A percentile compares a stretch with the other conserved stretches of the same genome.
phyloP scores from a whole-genome alignment of 1,140 invertebrate species.

The Idris sp. region DNA sequence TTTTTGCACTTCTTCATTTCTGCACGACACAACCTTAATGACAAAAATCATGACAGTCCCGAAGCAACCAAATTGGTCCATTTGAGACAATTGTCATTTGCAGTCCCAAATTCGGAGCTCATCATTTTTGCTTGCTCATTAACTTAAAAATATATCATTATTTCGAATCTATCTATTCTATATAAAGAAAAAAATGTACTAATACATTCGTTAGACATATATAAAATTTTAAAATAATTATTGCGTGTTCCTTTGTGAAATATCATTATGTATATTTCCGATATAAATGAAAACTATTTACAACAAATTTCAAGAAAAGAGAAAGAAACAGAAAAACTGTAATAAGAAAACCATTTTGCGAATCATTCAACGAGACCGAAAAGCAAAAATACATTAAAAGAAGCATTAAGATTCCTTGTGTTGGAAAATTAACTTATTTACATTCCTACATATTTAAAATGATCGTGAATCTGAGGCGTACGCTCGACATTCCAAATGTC shows the following conservation, averaged over 20 bases:
- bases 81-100: slow-evolving; percentile 27
- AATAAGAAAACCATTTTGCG: background rate
- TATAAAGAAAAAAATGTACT: too few relatives aligned
- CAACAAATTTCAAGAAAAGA: too few relatives aligned
- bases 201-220: too few relatives aligned
- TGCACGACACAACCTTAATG: slow-evolving; percentile 35
- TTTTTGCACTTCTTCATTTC: slow-evolving; percentile 51
- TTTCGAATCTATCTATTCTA: too few relatives aligned
- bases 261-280: too few relatives aligned
- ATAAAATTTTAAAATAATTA: too few relatives aligned
- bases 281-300: too few relatives aligned
- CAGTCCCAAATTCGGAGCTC: background rate
- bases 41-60: slow-evolving; percentile 38
- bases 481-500: slow-evolving; percentile 48
- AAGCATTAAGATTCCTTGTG: background rate
- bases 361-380: background rate
- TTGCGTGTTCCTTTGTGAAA: too few relatives aligned
- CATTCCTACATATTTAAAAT: slow-evolving; percentile 49
- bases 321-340: too few relatives aligned
- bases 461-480: slow-evolving; percentile 32
- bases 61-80: slow-evolving; percentile 45
- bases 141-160: too few relatives aligned
- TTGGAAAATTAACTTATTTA: slow-evolving; percentile 48
- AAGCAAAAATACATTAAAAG: slow-evolving; percentile 9
- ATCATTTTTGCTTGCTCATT: too few relatives aligned